Evolutionary conservation across 2,113 vertebrate genomes (phyloP).

Genomic region (Sphyrna mokarran): DNA sequence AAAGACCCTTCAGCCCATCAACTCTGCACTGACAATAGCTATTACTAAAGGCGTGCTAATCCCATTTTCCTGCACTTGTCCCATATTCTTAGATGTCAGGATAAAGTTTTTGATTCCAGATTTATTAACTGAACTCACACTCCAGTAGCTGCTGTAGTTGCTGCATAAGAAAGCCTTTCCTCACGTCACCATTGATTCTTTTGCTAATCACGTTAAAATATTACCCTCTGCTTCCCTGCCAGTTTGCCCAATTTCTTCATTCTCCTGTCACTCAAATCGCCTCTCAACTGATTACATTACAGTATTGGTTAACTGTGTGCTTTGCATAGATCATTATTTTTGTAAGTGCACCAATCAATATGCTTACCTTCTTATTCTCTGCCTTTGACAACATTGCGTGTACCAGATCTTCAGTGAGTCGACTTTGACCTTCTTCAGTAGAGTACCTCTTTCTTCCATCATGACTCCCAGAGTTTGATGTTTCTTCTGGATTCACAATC

Average conservation of each 20-base stretch:
- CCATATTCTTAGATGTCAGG: no score
- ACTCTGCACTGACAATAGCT: no score
- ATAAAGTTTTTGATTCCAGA: no score
- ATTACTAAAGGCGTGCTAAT: no score
- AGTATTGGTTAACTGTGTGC: not conserved
- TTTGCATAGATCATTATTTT: not conserved
- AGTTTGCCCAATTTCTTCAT: not conserved
- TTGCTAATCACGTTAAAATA: not conserved
- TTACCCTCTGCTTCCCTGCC: not conserved
- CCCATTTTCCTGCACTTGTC: no score
- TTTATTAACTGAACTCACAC: no score
- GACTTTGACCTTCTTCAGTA: no score
- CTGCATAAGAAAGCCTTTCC: not conserved
- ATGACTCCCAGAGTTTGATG: not conserved
- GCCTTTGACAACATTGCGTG: not conserved
- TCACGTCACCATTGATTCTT: not conserved
- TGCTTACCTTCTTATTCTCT: not conserved
- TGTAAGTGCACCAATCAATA: not conserved
- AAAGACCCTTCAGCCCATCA: no score
- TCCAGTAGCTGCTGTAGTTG: no score
- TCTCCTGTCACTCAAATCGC: not conserved
- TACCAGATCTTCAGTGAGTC: not conserved
- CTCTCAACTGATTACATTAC: not conserved
- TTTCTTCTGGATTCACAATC: not conserved
- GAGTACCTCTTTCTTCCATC: not conserved